A percentile compares a stretch with the other conserved stretches of the same genome.
These are phyloP conservation scores for Callosobruchus maculatus DNA, from an alignment of 2,888 invertebrate species.

Conservation along the genomic window DNA sequence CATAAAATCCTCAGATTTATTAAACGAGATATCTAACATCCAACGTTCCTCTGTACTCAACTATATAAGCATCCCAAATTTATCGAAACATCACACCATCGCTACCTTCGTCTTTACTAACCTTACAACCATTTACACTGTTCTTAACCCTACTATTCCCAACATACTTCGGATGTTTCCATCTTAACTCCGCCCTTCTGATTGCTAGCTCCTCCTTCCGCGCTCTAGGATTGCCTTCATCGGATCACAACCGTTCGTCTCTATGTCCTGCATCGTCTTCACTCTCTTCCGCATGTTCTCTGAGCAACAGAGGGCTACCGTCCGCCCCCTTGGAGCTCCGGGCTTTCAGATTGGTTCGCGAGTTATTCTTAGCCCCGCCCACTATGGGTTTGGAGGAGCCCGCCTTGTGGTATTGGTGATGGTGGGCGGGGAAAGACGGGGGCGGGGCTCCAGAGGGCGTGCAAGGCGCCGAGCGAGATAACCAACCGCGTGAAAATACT, in stretches of 20 bases:
- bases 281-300: constrained; percentile 54
- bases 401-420: constrained; percentile 43
- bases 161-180: not conserved
- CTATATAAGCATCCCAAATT: not conserved
- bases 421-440: constrained; percentile 59
- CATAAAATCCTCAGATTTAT: no score
- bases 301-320: constrained; percentile 58
- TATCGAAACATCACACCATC: not conserved
- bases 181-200: not conserved
- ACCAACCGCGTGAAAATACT: constrained; percentile 52
- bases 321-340: constrained; percentile 40
- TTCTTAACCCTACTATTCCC: not conserved
- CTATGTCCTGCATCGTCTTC: constrained; percentile 40
- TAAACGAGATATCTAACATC: no score
- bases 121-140: not conserved
- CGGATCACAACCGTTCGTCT: constrained; percentile 23
- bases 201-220: not conserved
- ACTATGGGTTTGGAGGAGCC: constrained; percentile 44
- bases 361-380: not conserved
- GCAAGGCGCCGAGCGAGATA: constrained; percentile 75
- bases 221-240: not conserved
- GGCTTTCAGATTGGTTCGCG: not conserved
- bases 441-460: constrained; percentile 70
- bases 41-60: not conserved
- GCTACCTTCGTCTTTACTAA: not conserved